Conservation (phyloP, 1,140 invertebrate species). For the Leptinotarsa undecemlineata region DNA sequence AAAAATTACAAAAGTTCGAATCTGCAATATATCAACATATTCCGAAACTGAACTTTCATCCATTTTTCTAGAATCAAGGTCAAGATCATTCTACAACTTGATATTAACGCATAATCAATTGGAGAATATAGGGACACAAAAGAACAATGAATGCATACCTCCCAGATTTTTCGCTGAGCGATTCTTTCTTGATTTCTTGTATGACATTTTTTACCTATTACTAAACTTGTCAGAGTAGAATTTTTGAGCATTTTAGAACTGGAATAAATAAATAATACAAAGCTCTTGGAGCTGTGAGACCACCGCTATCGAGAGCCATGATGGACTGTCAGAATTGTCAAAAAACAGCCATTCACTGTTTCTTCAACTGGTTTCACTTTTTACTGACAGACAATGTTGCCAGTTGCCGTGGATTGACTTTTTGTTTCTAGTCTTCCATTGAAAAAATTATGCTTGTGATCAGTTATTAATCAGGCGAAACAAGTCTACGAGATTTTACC, state of each 20-base stretch:
- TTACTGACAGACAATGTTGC: too few relatives aligned
- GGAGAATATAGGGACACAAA: background rate
- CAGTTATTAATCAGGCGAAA: too few relatives aligned
- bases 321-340: slow-evolving; percentile 36
- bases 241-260: slow-evolving; percentile 31
- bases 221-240: slow-evolving; percentile 32
- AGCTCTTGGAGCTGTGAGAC: slow-evolving; percentile 35
- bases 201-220: slow-evolving; percentile 33
- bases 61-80: too few relatives aligned
- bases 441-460: too few relatives aligned
- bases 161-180: slow-evolving; percentile 37
- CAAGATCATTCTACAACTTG: too few relatives aligned
- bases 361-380: too few relatives aligned
- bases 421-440: too few relatives aligned
- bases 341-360: background rate
- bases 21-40: too few relatives aligned
- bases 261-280: slow-evolving; percentile 34
- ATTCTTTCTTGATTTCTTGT: slow-evolving; percentile 44
- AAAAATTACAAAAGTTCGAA: too few relatives aligned
- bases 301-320: slow-evolving; percentile 44
- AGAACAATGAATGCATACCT: slow-evolving; percentile 37
- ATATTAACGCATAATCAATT: background rate
- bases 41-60: too few relatives aligned
- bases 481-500: too few relatives aligned
- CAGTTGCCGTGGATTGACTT: too few relatives aligned